Evolutionary conservation across 2,888 invertebrate species (phyloP).

Genomic region (Marronus borbonicus): DNA sequence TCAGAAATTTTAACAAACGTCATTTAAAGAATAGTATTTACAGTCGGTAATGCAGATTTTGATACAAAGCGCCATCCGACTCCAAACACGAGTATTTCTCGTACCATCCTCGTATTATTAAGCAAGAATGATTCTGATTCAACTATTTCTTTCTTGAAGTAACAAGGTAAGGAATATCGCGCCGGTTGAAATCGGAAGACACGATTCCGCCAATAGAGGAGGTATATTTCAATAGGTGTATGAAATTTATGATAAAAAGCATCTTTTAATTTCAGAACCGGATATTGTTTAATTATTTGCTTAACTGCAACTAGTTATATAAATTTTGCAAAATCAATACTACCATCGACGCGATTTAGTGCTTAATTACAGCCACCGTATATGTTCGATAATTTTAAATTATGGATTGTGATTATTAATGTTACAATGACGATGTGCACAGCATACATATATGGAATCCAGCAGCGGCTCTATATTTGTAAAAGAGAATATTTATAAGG

Average conservation of each 20-base stretch:
- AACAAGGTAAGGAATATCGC: too few relatives aligned
- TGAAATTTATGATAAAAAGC: neutral
- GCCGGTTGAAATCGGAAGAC: too few relatives aligned
- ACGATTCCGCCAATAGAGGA: too few relatives aligned
- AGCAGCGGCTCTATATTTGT: neutral
- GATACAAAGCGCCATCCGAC: too few relatives aligned
- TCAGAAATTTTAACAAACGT: too few relatives aligned
- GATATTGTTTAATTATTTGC: neutral
- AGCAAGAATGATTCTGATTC: too few relatives aligned
- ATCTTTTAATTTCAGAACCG: neutral
- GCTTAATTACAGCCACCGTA: conserved; percentile 8
- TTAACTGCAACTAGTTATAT: conserved; percentile 17
- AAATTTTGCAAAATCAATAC: conserved; percentile 10
- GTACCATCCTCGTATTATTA: too few relatives aligned
- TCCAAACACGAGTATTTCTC: too few relatives aligned
- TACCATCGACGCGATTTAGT: conserved; percentile 13
- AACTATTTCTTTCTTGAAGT: too few relatives aligned
- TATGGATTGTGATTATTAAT: conserved; percentile 4
- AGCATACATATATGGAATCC: neutral
- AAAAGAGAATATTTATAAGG: neutral
- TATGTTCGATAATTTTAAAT: conserved; percentile 6
- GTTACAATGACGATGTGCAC: neutral
- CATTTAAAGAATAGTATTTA: too few relatives aligned
- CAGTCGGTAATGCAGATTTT: too few relatives aligned
- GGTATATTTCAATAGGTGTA: neutral